Percentiles rank a stretch among this genome's conserved stretches.
Conservation (phyloP, 2,888 invertebrate genomes). For the Priapulus caudatus region DNA sequence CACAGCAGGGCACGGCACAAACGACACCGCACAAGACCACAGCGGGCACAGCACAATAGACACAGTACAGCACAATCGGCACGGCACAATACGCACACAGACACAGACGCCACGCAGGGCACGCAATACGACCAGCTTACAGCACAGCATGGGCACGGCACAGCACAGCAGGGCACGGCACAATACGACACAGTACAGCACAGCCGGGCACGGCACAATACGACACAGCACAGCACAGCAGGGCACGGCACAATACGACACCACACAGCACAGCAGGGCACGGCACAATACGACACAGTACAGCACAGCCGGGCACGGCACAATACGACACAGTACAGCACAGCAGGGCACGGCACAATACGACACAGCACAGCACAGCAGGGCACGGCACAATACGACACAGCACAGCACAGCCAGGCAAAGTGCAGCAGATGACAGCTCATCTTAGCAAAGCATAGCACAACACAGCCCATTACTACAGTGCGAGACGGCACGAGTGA, state of each 20-base stretch:
- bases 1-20: background rate
- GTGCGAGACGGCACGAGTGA: too few relatives aligned
- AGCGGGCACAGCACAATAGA: background rate
- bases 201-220: background rate
- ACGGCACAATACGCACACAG: background rate
- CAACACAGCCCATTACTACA: too few relatives aligned
- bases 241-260: background rate
- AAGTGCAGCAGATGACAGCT: background rate
- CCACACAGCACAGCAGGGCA: conserved; percentile 3
- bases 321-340: background rate
- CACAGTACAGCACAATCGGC: background rate
- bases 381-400: background rate
- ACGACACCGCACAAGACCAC: background rate
- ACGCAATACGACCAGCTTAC: background rate
- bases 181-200: background rate
- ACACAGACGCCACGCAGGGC: background rate
- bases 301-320: background rate
- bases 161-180: background rate
- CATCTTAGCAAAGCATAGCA: too few relatives aligned
- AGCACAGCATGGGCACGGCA: background rate
- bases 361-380: conserved; percentile 1
- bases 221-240: background rate
- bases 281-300: background rate
- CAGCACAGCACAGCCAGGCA: background rate
- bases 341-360: background rate